Evolutionary conservation across 1,140 invertebrate genomes (phyloP), one percentile per base, ranked within the genome.

Genomic region (Atta colombica): DNA sequence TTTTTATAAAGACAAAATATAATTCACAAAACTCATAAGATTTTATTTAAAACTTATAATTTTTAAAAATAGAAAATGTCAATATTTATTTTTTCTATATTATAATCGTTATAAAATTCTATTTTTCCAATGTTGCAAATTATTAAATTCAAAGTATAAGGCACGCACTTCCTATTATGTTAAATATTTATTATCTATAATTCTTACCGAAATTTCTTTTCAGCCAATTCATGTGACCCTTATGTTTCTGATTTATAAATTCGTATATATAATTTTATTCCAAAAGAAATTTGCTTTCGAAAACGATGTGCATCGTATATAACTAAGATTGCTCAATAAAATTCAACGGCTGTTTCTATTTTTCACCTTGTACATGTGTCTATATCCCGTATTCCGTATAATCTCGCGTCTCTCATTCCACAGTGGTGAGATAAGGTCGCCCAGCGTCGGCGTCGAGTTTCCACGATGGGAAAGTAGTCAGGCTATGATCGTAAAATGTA

Each of bases 381-480:
- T 16, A 21, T 10, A 35, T 78, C 39, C 18, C 18, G 16, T 49
- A 28, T 31, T 3, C 28, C 28, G 28, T 31, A 31, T n/a, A 12
- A 28, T 65, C 63, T 35, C 28, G 25, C 45, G 12, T 69, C 39
- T 69, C 51, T 39, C 14, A 6, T 12, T 14, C 10, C 18, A 16
- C 3, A 7, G 35, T 21, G 58, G 21, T 49, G 58, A 69, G 66
- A 35, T 69, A 55, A 35, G 35, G 35, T 45, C 61, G 25, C 18
- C 49, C 49, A 14, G 6, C 53, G 53, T 63, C 49, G 21, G 12
- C 7, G 25, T n/a, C 25, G 61, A 72, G 66, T 88, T 88, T 75
- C 68, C 74, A 74, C 39, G 53, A 16, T 31, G 88, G 82, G 88
- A 89, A 89, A 89, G 88, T 89, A 35, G 61, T 28, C 31, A 31